A percentile compares a stretch with the other conserved stretches of the same genome.
Conservation (phyloP, 2,888 invertebrate species). For the Ligdia adustata region DNA sequence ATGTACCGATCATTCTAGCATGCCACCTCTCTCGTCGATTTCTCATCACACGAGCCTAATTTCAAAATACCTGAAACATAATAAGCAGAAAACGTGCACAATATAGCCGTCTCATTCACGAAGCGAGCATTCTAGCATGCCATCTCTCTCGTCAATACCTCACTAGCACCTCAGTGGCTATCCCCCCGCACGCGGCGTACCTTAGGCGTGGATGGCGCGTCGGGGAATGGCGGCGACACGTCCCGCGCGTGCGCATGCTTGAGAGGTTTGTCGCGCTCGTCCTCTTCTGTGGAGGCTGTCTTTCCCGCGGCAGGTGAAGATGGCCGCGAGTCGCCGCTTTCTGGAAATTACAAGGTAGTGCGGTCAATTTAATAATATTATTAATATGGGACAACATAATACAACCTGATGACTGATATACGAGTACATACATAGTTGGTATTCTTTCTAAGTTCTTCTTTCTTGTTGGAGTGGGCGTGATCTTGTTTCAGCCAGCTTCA, state of each 20-base stretch:
- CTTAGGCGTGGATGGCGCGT: conserved; percentile 87
- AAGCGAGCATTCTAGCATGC: conserved; percentile 7
- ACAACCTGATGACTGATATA: too few relatives aligned
- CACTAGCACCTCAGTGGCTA: background rate
- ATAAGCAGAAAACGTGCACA: too few relatives aligned
- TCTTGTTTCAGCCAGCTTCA: too few relatives aligned
- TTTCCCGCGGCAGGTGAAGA: conserved; percentile 30
- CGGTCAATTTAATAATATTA: too few relatives aligned
- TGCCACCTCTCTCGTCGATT: too few relatives aligned
- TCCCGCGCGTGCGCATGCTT: conserved; percentile 77
- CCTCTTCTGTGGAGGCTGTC: conserved; percentile 42
- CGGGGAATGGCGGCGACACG: conserved; percentile 81
- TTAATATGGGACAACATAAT: too few relatives aligned
- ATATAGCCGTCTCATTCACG: background rate
- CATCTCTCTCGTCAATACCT: conserved; percentile 8
- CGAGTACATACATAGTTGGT: too few relatives aligned
- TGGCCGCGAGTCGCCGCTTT: conserved; percentile 31
- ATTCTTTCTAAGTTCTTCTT: too few relatives aligned
- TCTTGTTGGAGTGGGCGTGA: too few relatives aligned
- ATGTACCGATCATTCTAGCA: too few relatives aligned
- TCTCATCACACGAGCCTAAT: too few relatives aligned
- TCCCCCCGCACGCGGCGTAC: conserved; percentile 55
- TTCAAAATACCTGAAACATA: too few relatives aligned
- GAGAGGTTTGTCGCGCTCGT: conserved; percentile 64
- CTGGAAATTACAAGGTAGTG: conserved; percentile 22